Evolutionary conservation across 2,888 invertebrate species (phyloP), one percentile per base, ranked within the genome.

Genomic region (Drosophila mercatorum): DNA sequence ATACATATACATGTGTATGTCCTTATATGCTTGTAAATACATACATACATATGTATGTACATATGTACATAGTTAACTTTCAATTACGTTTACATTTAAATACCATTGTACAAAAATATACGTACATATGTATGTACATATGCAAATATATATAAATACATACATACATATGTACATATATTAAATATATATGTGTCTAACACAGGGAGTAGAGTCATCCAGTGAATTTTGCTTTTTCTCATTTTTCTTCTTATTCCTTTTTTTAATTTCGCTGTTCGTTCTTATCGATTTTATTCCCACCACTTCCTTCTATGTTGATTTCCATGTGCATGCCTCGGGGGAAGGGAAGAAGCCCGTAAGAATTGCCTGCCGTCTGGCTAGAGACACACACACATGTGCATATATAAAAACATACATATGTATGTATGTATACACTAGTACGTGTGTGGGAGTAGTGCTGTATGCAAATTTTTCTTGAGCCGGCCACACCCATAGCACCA

Each of bases 211-310:
- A 22, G 22, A 22, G 22, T 22, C 22, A 60, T 59, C 40, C 58
- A 65, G 61, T 59, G 57, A 38, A 68, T 56, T 51, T 68, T 49
- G 31, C 14, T 44, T 57, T 41, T 66, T 85, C 36, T n/a, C 36
- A 61, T n/a, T 65, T 65, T 65, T 56, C 52, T 56, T 66, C 63
- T 71, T 46, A 56, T 47, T 60, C 28, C 49, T 61, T 64, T 84
- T 84, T 81, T 82, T 84, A 84, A 89, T 89, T 84, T 85, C 63
- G 72, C 69, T 75, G 72, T 68, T 74, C 55, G 64, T 64, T 56
- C 62, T 73, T 84, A 84, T 84, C 88, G 90, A 84, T 84, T 84
- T 88, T 78, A 51, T 78, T 66, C 63, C 67, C 67, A 68, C 60
- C 65, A 61, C 62, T 81, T 70, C 74, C 68, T 77, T 83, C 60